Evolutionary conservation across 2,797 vertebrate genomes (phyloP).

Genomic region (Natrix natrix): DNA sequence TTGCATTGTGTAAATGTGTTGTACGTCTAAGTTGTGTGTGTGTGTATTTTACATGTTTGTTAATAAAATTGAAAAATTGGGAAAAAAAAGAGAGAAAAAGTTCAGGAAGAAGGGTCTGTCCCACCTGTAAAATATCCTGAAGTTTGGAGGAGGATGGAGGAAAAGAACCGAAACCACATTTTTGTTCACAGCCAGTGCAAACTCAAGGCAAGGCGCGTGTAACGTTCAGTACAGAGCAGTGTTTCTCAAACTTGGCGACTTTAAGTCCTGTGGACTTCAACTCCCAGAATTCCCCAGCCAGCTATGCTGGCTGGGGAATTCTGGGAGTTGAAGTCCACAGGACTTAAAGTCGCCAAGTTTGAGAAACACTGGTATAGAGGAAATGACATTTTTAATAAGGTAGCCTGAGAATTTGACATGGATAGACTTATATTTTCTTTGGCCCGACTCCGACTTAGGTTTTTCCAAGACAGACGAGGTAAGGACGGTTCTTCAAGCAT

Average conservation of each 20-base stretch:
- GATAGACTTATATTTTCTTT: not conserved
- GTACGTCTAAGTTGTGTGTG: no score
- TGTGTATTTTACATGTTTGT: no score
- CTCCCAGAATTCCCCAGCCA: no score
- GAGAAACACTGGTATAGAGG: not conserved
- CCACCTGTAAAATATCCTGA: not conserved
- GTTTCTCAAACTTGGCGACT: no score
- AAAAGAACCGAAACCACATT: not conserved
- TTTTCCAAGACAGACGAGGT: not conserved
- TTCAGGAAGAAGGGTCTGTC: not conserved
- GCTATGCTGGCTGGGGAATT: no score
- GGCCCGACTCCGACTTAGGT: no score
- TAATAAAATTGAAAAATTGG: no score
- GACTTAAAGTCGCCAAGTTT: no score
- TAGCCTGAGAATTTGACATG: not conserved
- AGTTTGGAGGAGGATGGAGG: not conserved
- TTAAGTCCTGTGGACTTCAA: no score
- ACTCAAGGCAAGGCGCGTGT: not conserved
- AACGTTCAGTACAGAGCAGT: not conserved
- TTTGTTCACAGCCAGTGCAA: not conserved
- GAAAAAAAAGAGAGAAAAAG: not conserved
- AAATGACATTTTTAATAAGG: not conserved
- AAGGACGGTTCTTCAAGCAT: not conserved
- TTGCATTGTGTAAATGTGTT: no score
- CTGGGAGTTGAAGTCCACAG: no score